Evolutionary conservation across 2,888 invertebrate species (phyloP).

Genomic region (Agrochola macilenta): DNA sequence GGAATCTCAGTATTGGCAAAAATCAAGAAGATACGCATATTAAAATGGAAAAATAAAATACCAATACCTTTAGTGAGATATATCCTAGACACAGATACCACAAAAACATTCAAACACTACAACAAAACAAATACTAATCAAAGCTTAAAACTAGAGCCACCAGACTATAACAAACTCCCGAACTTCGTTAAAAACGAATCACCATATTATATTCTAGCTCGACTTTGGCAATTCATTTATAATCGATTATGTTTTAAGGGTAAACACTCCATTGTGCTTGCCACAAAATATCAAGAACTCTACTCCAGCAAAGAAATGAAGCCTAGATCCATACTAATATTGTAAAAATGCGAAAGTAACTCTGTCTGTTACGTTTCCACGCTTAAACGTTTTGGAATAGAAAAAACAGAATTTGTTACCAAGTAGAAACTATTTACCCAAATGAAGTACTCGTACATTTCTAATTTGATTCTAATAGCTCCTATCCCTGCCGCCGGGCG

Average conservation of each 20-base stretch:
- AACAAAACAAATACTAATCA: constrained; percentile 21
- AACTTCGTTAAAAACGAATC: constrained; percentile 40
- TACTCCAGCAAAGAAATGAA: background rate
- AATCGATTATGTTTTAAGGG: constrained; percentile 44
- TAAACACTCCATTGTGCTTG: constrained; percentile 16
- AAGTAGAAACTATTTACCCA: background rate
- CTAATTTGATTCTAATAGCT: background rate
- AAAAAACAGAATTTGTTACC: background rate
- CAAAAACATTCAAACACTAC: background rate
- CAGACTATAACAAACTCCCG: constrained; percentile 14
- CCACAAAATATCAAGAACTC: background rate
- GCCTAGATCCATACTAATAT: background rate
- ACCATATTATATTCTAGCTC: constrained; percentile 15
- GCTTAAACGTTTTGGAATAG: too few species aligned
- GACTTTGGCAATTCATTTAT: constrained; percentile 37
- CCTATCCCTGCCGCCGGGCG: too few species aligned
- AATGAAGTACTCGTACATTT: background rate
- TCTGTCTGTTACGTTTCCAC: background rate
- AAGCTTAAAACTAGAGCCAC: background rate
- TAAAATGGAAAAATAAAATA: background rate
- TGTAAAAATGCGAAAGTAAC: background rate
- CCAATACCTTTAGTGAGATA: too few species aligned
- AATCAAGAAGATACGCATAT: too few species aligned
- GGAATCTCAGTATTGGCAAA: too few species aligned
- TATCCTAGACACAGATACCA: background rate